These are phyloP conservation scores for Chaetodon auriga DNA, from an alignment of 2,113 vertebrate genomes.

Conservation along the genomic window DNA sequence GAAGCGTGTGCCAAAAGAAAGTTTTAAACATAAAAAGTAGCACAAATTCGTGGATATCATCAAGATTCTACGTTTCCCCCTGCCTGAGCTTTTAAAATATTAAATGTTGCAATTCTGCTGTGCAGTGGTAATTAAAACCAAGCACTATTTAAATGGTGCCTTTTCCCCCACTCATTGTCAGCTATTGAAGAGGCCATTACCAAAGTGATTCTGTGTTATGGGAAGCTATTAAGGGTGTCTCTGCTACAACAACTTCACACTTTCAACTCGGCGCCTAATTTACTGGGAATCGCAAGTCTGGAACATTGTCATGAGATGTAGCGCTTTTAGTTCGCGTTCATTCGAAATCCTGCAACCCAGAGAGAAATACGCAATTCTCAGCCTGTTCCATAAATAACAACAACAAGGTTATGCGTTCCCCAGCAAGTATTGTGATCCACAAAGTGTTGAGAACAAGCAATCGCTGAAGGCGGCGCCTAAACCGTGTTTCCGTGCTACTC, in stretches of 20 bases:
- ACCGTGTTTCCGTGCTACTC: conserved; percentile 50
- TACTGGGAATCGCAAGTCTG: conserved; percentile 21
- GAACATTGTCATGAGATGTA: not conserved
- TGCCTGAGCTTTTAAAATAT: conserved; percentile 46
- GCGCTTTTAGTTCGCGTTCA: conserved; percentile 1
- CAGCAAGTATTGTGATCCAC: conserved; percentile 20
- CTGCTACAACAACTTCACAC: conserved; percentile 49
- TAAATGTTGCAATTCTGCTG: conserved; percentile 30
- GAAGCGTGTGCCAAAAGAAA: conserved; percentile 14
- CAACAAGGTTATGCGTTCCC: conserved; percentile 20
- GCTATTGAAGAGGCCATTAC: conserved; percentile 68
- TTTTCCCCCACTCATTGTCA: conserved; percentile 50
- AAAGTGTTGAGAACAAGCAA: conserved; percentile 21
- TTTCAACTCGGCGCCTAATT: conserved; percentile 40
- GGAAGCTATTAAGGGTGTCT: conserved; percentile 57
- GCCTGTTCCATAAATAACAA: conserved; percentile 7
- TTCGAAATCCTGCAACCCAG: conserved; percentile 5
- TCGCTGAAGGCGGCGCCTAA: conserved; percentile 33
- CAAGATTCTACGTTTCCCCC: conserved; percentile 17
- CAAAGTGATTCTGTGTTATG: conserved; percentile 65
- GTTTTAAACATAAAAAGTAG: conserved; percentile 11
- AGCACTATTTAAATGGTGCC: conserved; percentile 46
- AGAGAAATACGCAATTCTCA: not conserved
- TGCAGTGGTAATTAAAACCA: conserved; percentile 65
- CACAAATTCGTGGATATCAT: not conserved